Conservation (phyloP, 92 coral and sea anemone genomes). For the Umimayanthus kanabou region DNA sequence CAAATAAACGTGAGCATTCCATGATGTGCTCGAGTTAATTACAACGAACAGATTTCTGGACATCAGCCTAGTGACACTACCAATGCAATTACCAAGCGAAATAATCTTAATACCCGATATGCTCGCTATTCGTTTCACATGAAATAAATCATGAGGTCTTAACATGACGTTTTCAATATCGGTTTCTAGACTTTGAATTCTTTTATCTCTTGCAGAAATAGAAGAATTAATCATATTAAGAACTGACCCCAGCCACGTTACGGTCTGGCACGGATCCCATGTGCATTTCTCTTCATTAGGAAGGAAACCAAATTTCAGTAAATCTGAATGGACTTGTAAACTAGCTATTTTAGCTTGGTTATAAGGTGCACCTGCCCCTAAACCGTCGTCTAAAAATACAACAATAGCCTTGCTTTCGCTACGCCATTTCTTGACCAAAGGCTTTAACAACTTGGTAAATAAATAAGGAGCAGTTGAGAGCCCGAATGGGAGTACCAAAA, state of each 20-base stretch:
- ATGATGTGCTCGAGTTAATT: constrained; percentile 40
- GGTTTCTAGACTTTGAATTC: constrained; percentile 31
- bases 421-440: constrained; percentile 39
- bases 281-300: constrained; percentile 49
- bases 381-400: constrained; percentile 54
- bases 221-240: constrained; percentile 32
- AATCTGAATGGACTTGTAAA: constrained; percentile 32
- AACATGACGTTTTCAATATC: constrained; percentile 33
- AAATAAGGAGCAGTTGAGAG: constrained; percentile 48
- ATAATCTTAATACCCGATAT: constrained; percentile 48
- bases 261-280: constrained; percentile 49
- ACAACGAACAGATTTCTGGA: constrained; percentile 47
- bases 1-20: constrained; percentile 40
- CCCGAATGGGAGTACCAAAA: constrained; percentile 50
- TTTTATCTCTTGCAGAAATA: constrained; percentile 45
- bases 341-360: constrained; percentile 38
- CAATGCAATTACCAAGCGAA: constrained; percentile 52
- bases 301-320: constrained; percentile 52
- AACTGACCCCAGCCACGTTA: constrained; percentile 43
- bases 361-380: constrained; percentile 23
- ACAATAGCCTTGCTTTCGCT: constrained; percentile 40
- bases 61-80: constrained; percentile 60
- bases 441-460: constrained; percentile 40
- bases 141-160: neutral
- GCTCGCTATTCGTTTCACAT: constrained; percentile 45